Conservation (phyloP, 1,140 invertebrate genomes). For the Drosophila sulfurigaster region DNA sequence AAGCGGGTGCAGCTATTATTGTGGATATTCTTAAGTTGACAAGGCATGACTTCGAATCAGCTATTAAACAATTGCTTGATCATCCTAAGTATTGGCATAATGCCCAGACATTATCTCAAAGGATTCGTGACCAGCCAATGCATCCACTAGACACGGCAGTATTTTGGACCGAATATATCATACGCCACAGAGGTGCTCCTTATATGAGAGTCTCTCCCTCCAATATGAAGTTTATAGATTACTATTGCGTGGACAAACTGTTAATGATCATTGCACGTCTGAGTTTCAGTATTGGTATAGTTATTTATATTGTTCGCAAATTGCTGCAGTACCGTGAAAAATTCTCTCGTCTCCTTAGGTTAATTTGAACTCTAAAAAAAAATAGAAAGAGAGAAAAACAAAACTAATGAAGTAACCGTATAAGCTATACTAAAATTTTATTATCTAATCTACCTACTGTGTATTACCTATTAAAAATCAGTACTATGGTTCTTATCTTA, state of each 20-base stretch:
- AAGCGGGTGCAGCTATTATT: conserved; percentile 84
- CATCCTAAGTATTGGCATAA: conserved; percentile 72
- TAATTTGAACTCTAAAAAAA: not conserved
- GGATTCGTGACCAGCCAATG: conserved; percentile 88
- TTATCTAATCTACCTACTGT: not conserved
- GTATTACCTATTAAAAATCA: not conserved
- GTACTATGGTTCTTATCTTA: conserved; percentile 1
- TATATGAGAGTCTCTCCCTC: conserved; percentile 84
- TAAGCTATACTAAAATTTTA: not conserved
- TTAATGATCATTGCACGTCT: conserved; percentile 50
- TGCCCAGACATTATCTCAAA: conserved; percentile 86
- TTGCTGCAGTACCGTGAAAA: not conserved
- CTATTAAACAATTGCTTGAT: conserved; percentile 49
- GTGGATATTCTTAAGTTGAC: conserved; percentile 48
- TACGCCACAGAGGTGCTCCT: conserved; percentile 86
- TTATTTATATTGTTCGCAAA: conserved; percentile 39
- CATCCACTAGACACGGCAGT: conserved; percentile 88
- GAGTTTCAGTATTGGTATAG: not conserved
- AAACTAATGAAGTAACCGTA: not conserved
- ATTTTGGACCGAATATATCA: conserved; percentile 90
- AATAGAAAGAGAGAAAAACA: not conserved
- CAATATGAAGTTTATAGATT: conserved; percentile 86
- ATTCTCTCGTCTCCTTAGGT: not conserved
- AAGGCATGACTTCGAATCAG: conserved; percentile 24
- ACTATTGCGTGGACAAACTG: conserved; percentile 86